Conservation (phyloP, 2,797 vertebrate genomes). For the Hipposideros larvatus region DNA sequence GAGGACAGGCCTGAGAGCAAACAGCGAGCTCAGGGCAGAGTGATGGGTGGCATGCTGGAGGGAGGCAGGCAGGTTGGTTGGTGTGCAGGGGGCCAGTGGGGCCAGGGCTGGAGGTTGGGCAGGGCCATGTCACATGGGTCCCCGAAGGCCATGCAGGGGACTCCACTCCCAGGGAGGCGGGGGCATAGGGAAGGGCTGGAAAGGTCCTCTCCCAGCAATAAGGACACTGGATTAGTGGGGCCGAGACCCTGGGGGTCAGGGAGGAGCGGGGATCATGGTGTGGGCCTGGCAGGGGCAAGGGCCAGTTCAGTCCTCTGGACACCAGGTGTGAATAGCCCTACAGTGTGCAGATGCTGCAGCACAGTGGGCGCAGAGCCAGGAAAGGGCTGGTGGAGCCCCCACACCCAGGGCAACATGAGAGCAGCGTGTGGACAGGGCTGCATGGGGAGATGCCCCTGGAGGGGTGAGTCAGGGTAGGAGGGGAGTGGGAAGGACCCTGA, state of each 20-base stretch:
- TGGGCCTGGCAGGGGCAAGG: no score
- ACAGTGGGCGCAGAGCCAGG: neutral
- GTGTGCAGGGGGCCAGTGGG: fast-evolving
- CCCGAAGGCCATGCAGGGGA: neutral
- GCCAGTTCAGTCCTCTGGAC: neutral
- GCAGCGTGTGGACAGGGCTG: neutral
- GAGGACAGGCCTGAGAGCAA: neutral
- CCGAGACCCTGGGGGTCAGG: neutral
- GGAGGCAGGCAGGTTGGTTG: neutral
- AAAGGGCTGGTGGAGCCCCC: neutral
- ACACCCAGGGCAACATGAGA: fast-evolving
- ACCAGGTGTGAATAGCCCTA: neutral
- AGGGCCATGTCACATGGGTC: neutral
- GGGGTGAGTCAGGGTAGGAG: neutral
- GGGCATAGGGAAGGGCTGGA: neutral
- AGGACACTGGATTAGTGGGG: neutral
- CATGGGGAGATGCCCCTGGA: neutral
- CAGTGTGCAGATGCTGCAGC: fast-evolving
- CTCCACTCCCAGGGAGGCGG: neutral
- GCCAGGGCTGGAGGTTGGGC: neutral
- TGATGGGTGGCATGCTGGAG: neutral
- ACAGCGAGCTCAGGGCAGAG: neutral
- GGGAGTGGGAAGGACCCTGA: neutral
- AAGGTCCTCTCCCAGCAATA: neutral
- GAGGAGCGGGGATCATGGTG: neutral